Conservation (phyloP, 2,888 invertebrate species). For the Diaperis boleti region DNA sequence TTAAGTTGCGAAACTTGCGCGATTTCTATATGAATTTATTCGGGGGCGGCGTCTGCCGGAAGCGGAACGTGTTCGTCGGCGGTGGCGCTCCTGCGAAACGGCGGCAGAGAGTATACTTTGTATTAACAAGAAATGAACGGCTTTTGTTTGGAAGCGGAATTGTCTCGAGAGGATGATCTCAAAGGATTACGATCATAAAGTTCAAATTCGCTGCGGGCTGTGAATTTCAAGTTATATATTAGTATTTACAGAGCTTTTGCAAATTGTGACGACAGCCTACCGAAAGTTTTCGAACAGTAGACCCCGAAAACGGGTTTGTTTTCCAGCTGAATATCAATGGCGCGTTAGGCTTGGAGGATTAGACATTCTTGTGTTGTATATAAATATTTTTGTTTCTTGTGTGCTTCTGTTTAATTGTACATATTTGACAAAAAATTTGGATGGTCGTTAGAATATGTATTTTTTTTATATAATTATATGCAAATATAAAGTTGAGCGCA, state of each 20-base stretch:
- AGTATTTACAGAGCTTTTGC: conserved; percentile 60
- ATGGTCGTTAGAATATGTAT: too few relatives aligned
- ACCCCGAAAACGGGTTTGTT: too few relatives aligned
- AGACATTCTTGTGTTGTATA: too few relatives aligned
- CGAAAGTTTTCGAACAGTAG: too few relatives aligned
- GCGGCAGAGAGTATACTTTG: conserved; percentile 48
- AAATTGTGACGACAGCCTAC: too few relatives aligned
- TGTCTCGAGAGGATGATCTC: conserved; percentile 56
- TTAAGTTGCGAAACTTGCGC: conserved; percentile 60
- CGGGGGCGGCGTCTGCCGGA: conserved; percentile 38
- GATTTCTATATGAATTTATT: conserved; percentile 59
- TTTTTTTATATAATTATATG: too few relatives aligned
- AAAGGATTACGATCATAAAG: conserved; percentile 58
- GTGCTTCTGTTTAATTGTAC: too few relatives aligned
- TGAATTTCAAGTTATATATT: conserved; percentile 64
- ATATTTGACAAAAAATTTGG: too few relatives aligned
- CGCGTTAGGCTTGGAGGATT: too few relatives aligned
- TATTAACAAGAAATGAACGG: conserved; percentile 61
- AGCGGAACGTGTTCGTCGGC: conserved; percentile 44
- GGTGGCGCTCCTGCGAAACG: conserved; percentile 38
- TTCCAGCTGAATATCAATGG: too few relatives aligned
- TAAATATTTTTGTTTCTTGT: too few relatives aligned
- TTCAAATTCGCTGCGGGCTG: conserved; percentile 58
- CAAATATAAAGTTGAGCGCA: too few relatives aligned
- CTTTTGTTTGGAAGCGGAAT: conserved; percentile 61